A percentile compares a stretch with the other conserved stretches of the same genome.
Evolutionary conservation across 23 tunicate species (phyloP).

Genomic region (Aplidium turbinatum): DNA sequence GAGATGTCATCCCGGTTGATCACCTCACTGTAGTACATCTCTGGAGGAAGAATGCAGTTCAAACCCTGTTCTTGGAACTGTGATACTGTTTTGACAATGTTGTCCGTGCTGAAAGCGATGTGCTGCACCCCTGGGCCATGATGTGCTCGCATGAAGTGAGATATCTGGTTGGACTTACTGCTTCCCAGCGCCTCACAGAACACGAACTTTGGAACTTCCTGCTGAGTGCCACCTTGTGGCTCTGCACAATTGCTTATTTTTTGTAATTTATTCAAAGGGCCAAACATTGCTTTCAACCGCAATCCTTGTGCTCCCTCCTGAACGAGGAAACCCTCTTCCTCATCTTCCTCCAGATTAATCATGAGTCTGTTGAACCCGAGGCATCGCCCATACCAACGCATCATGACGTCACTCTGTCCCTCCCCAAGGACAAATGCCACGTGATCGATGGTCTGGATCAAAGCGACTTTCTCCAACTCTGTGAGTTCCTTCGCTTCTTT

Average conservation of each 20-base stretch:
- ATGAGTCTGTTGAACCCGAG: slow-evolving; percentile 61
- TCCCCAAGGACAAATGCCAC: slow-evolving; percentile 51
- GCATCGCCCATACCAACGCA: slow-evolving; percentile 55
- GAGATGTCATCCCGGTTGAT: slow-evolving; percentile 30
- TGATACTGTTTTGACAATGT: slow-evolving; percentile 58
- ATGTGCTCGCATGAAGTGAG: slow-evolving; percentile 33
- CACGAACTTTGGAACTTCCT: slow-evolving; percentile 40
- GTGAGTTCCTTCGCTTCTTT: too few relatives aligned
- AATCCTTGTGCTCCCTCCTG: slow-evolving; percentile 43
- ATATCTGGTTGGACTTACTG: slow-evolving; percentile 28
- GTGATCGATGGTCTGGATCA: slow-evolving; percentile 64
- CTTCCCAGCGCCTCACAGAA: slow-evolving; percentile 18
- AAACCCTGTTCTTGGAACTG: slow-evolving; percentile 47
- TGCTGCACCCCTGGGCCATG: slow-evolving; percentile 83
- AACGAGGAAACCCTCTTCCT: slow-evolving; percentile 61
- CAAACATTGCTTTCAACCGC: slow-evolving; percentile 49
- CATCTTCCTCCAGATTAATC: slow-evolving; percentile 63
- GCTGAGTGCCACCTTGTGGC: not conserved
- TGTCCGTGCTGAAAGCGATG: slow-evolving; percentile 64
- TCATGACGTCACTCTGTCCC: slow-evolving; percentile 45
- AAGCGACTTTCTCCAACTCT: too few relatives aligned
- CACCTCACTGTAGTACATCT: slow-evolving; percentile 35
- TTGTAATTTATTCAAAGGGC: not conserved
- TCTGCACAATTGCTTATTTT: not conserved
- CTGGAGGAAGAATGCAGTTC: slow-evolving; percentile 42